Conservation (phyloP, 2,797 vertebrate genomes). For the Eulemur mongoz region DNA sequence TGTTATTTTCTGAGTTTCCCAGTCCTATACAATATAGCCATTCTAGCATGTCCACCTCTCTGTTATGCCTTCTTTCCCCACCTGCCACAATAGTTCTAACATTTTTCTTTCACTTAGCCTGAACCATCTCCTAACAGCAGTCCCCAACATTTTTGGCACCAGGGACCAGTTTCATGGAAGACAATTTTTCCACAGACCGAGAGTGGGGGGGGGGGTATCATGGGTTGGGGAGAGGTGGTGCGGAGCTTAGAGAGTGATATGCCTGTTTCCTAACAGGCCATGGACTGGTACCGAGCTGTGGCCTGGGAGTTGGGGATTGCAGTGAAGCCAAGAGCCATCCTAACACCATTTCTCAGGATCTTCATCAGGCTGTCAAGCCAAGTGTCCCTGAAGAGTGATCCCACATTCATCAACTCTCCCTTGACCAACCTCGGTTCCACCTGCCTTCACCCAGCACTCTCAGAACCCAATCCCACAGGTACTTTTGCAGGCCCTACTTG, state of each 20-base stretch:
- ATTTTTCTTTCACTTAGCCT: neutral
- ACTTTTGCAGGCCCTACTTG: neutral
- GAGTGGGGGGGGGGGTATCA: no score
- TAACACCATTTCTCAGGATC: neutral
- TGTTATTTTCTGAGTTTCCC: neutral
- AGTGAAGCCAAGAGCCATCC: neutral
- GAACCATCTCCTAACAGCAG: neutral
- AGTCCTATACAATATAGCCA: neutral
- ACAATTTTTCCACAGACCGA: no score
- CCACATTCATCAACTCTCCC: neutral
- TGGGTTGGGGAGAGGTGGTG: no score
- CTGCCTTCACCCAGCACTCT: neutral
- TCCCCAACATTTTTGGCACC: no score
- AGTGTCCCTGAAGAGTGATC: neutral
- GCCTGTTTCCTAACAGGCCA: no score
- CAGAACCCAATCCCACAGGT: neutral
- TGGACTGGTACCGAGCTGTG: no score
- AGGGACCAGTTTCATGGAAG: no score
- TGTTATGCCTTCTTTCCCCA: neutral
- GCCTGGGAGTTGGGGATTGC: no score
- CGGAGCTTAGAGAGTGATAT: no score
- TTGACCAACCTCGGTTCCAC: neutral
- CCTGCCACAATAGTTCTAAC: neutral
- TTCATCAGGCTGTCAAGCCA: neutral
- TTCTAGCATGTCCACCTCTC: neutral